phyloP scores from a whole-genome alignment of 2,888 invertebrate genomes.

The Sphaeridia pumilis region DNA sequence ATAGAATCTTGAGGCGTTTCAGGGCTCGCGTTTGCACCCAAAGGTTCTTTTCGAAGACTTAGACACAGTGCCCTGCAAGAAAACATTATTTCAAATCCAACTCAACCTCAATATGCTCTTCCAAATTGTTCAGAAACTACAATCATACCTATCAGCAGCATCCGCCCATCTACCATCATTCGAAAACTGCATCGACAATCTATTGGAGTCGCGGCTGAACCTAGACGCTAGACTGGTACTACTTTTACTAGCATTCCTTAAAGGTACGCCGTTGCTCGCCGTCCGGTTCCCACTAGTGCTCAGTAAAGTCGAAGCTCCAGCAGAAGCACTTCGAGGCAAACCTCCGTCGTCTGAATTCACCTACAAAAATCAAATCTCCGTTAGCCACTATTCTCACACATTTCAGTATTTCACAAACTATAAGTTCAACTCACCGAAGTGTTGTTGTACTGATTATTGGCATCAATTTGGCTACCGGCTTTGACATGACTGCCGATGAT shows the following conservation, averaged over 20 bases:
- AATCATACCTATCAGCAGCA: slow-evolving; percentile 54
- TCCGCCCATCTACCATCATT: slow-evolving; percentile 68
- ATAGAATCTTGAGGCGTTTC: slow-evolving; percentile 32
- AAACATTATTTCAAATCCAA: not conserved
- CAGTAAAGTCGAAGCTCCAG: slow-evolving; percentile 9
- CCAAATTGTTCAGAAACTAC: not conserved
- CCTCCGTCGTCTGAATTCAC: slow-evolving; percentile 7
- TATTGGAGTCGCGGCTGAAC: slow-evolving; percentile 48
- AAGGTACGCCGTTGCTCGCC: slow-evolving; percentile 3
- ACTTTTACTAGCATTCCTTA: slow-evolving; percentile 13
- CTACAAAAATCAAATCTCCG: slow-evolving; percentile 2
- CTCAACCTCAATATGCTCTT: not conserved
- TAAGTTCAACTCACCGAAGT: no score
- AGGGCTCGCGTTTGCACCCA: slow-evolving; percentile 57
- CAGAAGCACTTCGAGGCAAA: slow-evolving; percentile 15
- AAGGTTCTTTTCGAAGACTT: slow-evolving; percentile 61
- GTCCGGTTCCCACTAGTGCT: slow-evolving; percentile 1
- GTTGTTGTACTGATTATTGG: no score
- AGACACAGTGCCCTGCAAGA: slow-evolving; percentile 31
- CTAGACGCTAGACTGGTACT: slow-evolving; percentile 17
- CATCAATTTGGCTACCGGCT: not conserved
- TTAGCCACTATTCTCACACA: no score
- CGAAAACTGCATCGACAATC: slow-evolving; percentile 78
- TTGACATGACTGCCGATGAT: not conserved
- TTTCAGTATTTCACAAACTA: no score